These are phyloP conservation scores for Smutsia gigantea DNA, from an alignment of 2,797 vertebrate species.

Conservation along the genomic window DNA sequence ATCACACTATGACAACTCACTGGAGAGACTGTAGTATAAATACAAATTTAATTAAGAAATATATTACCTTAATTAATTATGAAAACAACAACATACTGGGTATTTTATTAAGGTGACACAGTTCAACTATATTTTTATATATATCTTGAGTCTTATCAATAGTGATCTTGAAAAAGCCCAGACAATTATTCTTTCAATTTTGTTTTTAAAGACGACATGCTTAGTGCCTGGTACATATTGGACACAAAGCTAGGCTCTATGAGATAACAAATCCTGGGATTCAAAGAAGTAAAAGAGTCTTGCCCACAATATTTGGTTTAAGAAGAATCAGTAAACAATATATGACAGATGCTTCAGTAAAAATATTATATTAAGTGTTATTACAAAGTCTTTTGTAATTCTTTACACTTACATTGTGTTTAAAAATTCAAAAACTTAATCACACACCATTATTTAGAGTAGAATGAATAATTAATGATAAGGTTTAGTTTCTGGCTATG, in stretches of 20 bases:
- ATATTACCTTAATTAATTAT: slow-evolving; percentile 70
- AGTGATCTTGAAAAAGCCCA: slow-evolving; percentile 32
- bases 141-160: neutral
- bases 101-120: slow-evolving; percentile 68
- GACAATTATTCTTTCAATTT: slow-evolving; percentile 20
- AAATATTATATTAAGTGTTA: neutral
- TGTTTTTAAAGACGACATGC: neutral
- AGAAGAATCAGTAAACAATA: neutral
- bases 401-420: neutral
- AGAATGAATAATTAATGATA: neutral
- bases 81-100: slow-evolving; percentile 54
- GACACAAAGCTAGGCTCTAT: neutral
- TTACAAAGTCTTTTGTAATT: neutral
- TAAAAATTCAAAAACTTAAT: neutral
- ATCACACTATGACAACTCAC: slow-evolving; percentile 38
- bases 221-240: neutral
- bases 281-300: neutral
- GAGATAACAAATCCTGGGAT: neutral
- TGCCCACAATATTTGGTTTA: neutral
- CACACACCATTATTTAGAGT: neutral
- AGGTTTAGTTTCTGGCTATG: neutral
- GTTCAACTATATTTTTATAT: slow-evolving; percentile 53
- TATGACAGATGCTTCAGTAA: neutral
- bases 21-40: slow-evolving; percentile 40
- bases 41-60: slow-evolving; percentile 72